Conservation (phyloP, 2,797 vertebrate genomes). For the Rhabdophis nuchalis region DNA sequence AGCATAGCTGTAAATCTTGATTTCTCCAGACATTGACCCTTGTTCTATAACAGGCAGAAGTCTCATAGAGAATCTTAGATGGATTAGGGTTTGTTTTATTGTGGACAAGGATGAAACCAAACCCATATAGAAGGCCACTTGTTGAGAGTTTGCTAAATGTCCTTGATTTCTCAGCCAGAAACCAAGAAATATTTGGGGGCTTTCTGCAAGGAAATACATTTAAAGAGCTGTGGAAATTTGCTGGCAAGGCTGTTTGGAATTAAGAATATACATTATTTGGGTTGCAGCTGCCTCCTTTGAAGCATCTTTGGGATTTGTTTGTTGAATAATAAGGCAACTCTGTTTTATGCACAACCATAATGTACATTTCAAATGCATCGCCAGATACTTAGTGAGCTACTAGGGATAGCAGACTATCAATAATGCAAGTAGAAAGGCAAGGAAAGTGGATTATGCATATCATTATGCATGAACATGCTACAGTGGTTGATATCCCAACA, state of each 20-base stretch:
- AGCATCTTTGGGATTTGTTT: not conserved
- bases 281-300: not conserved
- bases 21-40: not conserved
- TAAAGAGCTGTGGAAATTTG: slow-evolving; percentile 8
- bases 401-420: slow-evolving; percentile 28
- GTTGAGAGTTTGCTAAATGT: not conserved
- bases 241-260: not conserved
- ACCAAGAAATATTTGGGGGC: slow-evolving; percentile 22
- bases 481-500: not conserved
- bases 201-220: slow-evolving; percentile 6
- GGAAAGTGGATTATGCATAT: not conserved
- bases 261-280: not conserved
- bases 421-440: slow-evolving; percentile 36
- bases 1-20: not conserved
- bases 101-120: not conserved
- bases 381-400: slow-evolving; percentile 30
- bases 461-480: slow-evolving; percentile 21
- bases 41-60: not conserved
- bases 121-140: not conserved
- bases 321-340: slow-evolving; percentile 14
- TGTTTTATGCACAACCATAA: slow-evolving; percentile 30
- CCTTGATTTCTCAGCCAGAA: slow-evolving; percentile 5
- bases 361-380: slow-evolving; percentile 25
- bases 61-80: not conserved
- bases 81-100: not conserved